Evolutionary conservation across 1,140 invertebrate genomes (phyloP).

Genomic region (Coelopa frigida): DNA sequence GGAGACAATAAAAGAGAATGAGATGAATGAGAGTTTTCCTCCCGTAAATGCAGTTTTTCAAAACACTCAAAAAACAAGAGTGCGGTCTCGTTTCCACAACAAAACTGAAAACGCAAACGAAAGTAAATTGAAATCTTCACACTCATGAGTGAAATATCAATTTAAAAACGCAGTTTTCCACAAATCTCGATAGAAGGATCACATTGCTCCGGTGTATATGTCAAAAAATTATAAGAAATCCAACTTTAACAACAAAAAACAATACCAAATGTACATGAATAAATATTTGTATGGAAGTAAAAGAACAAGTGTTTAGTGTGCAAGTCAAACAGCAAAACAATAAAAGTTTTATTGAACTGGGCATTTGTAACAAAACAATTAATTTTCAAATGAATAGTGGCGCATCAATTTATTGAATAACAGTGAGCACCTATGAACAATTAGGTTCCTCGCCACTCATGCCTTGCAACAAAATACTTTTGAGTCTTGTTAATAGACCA

Average conservation of each 20-base stretch:
- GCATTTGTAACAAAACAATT: too few species aligned
- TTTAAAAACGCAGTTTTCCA: background rate
- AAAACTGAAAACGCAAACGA: background rate
- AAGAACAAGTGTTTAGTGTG: background rate
- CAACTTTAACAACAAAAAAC: too few species aligned
- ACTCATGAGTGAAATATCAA: background rate
- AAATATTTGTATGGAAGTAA: background rate
- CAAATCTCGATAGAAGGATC: background rate
- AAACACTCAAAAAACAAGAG: background rate
- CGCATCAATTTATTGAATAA: too few species aligned
- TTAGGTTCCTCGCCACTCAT: background rate
- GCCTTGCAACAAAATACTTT: background rate
- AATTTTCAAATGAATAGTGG: too few species aligned
- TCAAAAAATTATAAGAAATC: background rate
- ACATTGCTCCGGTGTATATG: slow-evolving; percentile 1
- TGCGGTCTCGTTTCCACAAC: too few species aligned
- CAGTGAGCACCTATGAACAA: background rate
- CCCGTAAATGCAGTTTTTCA: background rate
- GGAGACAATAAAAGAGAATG: background rate
- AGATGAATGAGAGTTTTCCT: background rate
- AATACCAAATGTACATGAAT: too few species aligned
- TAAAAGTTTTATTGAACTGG: slow-evolving; percentile 1
- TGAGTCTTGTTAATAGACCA: background rate
- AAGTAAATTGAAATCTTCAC: slow-evolving; percentile 3
- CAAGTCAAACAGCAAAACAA: background rate